Conservation (phyloP, 1,140 invertebrate genomes). For the Armadillidium nasatum region DNA sequence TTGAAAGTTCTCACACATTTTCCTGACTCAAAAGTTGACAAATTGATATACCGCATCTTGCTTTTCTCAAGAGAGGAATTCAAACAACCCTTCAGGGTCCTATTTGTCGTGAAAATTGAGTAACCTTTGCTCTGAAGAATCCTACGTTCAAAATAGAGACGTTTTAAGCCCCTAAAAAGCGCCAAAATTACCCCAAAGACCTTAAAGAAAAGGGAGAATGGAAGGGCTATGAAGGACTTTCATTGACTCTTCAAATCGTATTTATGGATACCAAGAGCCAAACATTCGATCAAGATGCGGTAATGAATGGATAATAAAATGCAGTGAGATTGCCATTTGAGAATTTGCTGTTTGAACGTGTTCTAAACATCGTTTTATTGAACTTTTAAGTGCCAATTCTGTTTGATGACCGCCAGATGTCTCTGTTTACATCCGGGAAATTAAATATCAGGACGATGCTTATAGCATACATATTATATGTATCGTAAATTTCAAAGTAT, state of each 20-base stretch:
- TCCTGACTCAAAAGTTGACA: neutral
- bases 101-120: neutral
- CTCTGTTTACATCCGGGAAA: too few relatives aligned
- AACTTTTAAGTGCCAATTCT: neutral
- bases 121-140: neutral
- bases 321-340: neutral
- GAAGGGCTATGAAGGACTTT: neutral
- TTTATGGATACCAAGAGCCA: neutral
- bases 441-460: too few relatives aligned
- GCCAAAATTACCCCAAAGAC: neutral
- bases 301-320: neutral
- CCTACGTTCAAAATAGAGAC: neutral
- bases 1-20: too few relatives aligned
- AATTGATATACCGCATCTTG: neutral
- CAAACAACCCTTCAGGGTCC: neutral
- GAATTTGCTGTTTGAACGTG: neutral
- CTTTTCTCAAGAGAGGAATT: neutral
- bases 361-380: constrained; percentile 5
- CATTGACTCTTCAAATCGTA: neutral
- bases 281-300: neutral
- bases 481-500: too few relatives aligned
- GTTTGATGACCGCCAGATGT: too few relatives aligned
- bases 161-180: neutral
- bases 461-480: too few relatives aligned
- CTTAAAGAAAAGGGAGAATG: neutral